Conservation (phyloP, 2,888 invertebrate species). For the Lycaena phlaeas region DNA sequence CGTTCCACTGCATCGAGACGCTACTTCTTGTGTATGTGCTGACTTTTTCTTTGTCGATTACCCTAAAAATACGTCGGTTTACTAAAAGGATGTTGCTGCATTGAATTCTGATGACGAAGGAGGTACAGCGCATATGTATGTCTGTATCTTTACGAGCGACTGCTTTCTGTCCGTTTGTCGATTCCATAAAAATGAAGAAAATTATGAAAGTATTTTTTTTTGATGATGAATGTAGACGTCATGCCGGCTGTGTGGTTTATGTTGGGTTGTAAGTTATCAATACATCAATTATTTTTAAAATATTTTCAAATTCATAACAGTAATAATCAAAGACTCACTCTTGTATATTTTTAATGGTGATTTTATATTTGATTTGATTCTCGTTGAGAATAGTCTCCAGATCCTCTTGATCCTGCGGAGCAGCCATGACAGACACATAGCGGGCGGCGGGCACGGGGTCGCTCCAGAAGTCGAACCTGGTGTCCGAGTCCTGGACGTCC, state of each 20-base stretch:
- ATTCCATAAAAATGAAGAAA: too few relatives aligned
- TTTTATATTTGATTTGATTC: constrained; percentile 44
- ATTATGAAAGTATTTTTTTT: too few relatives aligned
- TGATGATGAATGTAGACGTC: too few relatives aligned
- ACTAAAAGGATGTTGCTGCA: too few relatives aligned
- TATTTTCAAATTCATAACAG: neutral
- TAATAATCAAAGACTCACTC: constrained; percentile 40
- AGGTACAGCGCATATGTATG: too few relatives aligned
- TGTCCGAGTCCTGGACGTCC: constrained; percentile 47
- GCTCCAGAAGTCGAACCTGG: constrained; percentile 58
- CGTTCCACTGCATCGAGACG: constrained; percentile 66
- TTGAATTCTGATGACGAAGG: too few relatives aligned
- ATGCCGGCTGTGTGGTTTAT: too few relatives aligned
- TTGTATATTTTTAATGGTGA: constrained; percentile 61
- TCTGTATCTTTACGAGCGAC: too few relatives aligned
- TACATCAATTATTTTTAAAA: too few relatives aligned
- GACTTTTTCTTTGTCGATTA: constrained; percentile 61
- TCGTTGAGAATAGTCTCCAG: constrained; percentile 42
- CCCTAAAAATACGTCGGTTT: constrained; percentile 53
- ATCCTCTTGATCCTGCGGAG: constrained; percentile 38
- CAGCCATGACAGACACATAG: constrained; percentile 53
- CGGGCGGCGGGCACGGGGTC: constrained; percentile 37
- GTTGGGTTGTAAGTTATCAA: too few relatives aligned
- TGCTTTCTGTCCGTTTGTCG: too few relatives aligned
- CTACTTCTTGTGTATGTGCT: constrained; percentile 33